phyloP scores from a whole-genome alignment of 2,113 vertebrate species.

The Lonchura striata region DNA sequence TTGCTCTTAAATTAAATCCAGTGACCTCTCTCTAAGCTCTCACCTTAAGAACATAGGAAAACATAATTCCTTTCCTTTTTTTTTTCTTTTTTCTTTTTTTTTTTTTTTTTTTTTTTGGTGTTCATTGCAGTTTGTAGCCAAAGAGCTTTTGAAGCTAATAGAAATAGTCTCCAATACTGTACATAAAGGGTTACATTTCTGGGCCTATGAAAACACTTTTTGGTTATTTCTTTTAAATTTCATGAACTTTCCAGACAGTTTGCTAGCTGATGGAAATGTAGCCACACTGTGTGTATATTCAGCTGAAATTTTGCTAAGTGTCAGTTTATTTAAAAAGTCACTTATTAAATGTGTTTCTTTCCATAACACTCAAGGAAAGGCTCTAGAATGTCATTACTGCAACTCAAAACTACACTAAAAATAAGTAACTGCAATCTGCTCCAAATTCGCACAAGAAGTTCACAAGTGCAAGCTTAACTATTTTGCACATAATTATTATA shows the following conservation, averaged over 20 bases:
- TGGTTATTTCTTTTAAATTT: neutral
- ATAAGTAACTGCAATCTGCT: neutral
- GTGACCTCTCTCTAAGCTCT: neutral
- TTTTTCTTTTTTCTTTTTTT: neutral
- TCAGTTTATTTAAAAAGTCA: neutral
- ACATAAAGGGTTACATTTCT: neutral
- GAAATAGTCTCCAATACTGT: neutral
- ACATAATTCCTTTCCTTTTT: accelerated
- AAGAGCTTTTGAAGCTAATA: neutral
- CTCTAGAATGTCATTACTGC: neutral
- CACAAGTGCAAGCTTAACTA: neutral
- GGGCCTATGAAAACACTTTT: neutral
- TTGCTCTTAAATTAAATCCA: neutral
- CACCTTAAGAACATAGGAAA: neutral
- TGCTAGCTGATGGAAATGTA: neutral
- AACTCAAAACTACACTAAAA: neutral
- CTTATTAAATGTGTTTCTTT: neutral
- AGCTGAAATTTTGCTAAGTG: neutral
- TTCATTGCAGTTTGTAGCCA: neutral
- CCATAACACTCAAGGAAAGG: neutral
- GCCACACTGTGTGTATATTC: neutral
- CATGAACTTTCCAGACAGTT: neutral
- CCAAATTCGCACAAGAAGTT: neutral
- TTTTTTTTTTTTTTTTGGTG: neutral
- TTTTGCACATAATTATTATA: neutral